Evolutionary conservation across 2,113 vertebrate genomes (phyloP).

Genomic region (Kryptolebias marmoratus): DNA sequence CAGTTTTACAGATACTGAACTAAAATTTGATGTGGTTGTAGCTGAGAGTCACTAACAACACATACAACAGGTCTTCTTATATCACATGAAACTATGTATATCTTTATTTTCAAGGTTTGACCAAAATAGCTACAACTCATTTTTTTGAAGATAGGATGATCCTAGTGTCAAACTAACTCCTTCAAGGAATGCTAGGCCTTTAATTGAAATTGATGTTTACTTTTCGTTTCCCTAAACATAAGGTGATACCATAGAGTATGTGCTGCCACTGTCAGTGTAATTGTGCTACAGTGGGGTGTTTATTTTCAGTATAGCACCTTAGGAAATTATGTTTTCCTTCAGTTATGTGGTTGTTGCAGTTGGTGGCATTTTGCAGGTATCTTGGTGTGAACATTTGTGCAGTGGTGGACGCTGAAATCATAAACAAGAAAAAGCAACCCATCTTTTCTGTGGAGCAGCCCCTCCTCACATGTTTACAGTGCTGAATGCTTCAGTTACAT

Average conservation of each 20-base stretch:
- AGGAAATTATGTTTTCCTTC: slow-evolving; percentile 4
- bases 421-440: background rate
- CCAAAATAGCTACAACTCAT: no score
- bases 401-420: background rate
- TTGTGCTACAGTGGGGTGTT: background rate
- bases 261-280: background rate
- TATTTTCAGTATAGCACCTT: background rate
- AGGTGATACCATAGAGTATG: background rate
- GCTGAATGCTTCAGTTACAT: background rate
- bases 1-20: no score
- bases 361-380: background rate
- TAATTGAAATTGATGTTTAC: background rate
- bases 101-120: no score
- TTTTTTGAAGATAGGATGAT: no score
- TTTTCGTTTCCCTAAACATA: background rate
- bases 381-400: slow-evolving; percentile 5
- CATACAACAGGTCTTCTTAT: no score
- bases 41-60: no score
- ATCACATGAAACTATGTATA: no score
- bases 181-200: background rate
- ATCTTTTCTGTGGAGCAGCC: background rate
- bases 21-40: no score
- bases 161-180: no score
- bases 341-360: background rate
- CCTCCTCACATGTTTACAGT: slow-evolving; percentile 1